Percentiles rank a stretch among this genome's conserved stretches.
Evolutionary conservation across 2,113 vertebrate genomes (phyloP).

Genomic region (Odontophorus gujanensis): DNA sequence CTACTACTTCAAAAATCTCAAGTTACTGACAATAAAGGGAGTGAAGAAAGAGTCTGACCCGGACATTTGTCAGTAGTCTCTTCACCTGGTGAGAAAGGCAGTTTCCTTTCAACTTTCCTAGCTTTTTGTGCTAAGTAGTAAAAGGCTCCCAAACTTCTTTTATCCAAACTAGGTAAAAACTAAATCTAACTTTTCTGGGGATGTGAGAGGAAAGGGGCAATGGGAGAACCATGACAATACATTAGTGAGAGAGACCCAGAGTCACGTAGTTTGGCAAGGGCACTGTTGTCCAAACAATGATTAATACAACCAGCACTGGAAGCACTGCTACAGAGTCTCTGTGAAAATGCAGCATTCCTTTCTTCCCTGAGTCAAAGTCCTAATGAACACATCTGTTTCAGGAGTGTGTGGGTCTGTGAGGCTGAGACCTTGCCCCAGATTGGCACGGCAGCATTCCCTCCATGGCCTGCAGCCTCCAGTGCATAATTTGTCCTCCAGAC

Average conservation of each 20-base stretch:
- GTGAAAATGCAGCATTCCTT: background rate
- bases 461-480: background rate
- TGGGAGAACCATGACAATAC: background rate
- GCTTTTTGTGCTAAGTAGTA: background rate
- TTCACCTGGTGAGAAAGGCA: background rate
- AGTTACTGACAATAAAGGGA: background rate
- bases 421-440: background rate
- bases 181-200: background rate
- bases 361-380: background rate
- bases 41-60: background rate
- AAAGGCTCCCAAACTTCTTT: background rate
- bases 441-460: background rate
- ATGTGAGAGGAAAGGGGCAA: fast-evolving
- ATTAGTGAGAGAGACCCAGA: background rate
- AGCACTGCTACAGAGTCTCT: fast-evolving
- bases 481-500: fast-evolving
- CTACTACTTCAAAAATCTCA: background rate
- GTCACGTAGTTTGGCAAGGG: background rate
- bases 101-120: background rate
- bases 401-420: background rate
- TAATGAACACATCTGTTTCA: conserved; percentile 12
- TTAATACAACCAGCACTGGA: background rate
- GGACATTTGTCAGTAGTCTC: background rate
- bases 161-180: background rate
- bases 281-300: background rate